phyloP scores from a whole-genome alignment of 2,888 invertebrate genomes.

The Drosophila emarginata region DNA sequence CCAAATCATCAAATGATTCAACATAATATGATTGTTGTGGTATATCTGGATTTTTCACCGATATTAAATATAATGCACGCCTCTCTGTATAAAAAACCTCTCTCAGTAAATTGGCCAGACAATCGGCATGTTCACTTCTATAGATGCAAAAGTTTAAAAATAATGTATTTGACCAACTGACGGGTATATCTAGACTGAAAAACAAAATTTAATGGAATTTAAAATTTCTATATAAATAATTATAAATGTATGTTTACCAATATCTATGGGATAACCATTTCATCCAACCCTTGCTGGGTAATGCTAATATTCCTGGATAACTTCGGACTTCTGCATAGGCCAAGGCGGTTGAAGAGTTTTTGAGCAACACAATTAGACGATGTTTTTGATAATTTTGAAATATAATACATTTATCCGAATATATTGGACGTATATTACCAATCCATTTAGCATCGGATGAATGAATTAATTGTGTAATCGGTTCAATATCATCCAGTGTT shows the following conservation, averaged over 20 bases:
- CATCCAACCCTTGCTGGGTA: conserved; percentile 68
- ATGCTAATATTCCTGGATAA: conserved; percentile 60
- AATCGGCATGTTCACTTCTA: conserved; percentile 27
- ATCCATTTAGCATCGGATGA: conserved; percentile 37
- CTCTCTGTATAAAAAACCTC: conserved; percentile 64
- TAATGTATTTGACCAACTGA: conserved; percentile 62
- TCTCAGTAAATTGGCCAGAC: conserved; percentile 45
- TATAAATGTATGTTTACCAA: conserved; percentile 55
- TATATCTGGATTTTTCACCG: conserved; percentile 46
- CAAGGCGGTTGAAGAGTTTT: neutral
- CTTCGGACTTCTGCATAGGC: conserved; percentile 76
- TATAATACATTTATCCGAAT: conserved; percentile 21
- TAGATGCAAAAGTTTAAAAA: conserved; percentile 70
- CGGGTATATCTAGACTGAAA: conserved; percentile 35
- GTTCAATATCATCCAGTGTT: conserved; percentile 24
- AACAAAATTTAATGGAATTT: too few species aligned
- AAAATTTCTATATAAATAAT: neutral
- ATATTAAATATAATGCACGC: conserved; percentile 54
- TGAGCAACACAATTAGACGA: conserved; percentile 54
- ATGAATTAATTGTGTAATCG: conserved; percentile 24
- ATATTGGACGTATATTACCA: conserved; percentile 56
- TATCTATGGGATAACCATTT: conserved; percentile 71
- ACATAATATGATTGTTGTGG: conserved; percentile 19
- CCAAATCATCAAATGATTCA: conserved; percentile 55
- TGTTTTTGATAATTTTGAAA: conserved; percentile 63